Evolutionary conservation across 2,113 vertebrate genomes (phyloP).

Genomic region (Calypte anna): DNA sequence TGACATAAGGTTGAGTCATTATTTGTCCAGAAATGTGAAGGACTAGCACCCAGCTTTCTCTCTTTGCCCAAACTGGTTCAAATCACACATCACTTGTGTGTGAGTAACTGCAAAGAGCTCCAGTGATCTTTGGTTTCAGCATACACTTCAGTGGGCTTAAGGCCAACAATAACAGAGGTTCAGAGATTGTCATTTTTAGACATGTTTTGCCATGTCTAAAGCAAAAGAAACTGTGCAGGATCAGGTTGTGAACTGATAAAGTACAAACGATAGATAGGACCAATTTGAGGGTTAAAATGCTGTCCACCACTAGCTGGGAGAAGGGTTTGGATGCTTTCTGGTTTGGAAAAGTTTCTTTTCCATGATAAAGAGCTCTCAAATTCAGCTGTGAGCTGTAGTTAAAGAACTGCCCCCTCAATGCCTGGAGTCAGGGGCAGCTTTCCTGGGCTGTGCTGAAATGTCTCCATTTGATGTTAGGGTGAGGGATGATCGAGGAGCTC

Average conservation of each 20-base stretch:
- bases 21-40: neutral
- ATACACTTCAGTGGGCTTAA: neutral
- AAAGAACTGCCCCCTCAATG: neutral
- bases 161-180: neutral
- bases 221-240: neutral
- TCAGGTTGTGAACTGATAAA: neutral
- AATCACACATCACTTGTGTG: neutral
- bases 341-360: conserved; percentile 14
- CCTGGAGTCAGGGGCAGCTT: neutral
- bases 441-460: neutral
- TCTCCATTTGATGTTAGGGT: conserved; percentile 8
- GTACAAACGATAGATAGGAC: neutral
- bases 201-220: neutral
- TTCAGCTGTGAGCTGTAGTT: neutral
- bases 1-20: neutral
- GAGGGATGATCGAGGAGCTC: neutral
- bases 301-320: neutral
- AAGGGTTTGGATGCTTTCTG: neutral
- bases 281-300: neutral
- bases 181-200: neutral
- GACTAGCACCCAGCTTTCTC: neutral
- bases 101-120: neutral
- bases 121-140: neutral
- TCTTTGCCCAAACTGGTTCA: conserved; percentile 7
- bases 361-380: conserved; percentile 20